phyloP scores from a whole-genome alignment of 2,797 vertebrate genomes.

The Psittacula echo region DNA sequence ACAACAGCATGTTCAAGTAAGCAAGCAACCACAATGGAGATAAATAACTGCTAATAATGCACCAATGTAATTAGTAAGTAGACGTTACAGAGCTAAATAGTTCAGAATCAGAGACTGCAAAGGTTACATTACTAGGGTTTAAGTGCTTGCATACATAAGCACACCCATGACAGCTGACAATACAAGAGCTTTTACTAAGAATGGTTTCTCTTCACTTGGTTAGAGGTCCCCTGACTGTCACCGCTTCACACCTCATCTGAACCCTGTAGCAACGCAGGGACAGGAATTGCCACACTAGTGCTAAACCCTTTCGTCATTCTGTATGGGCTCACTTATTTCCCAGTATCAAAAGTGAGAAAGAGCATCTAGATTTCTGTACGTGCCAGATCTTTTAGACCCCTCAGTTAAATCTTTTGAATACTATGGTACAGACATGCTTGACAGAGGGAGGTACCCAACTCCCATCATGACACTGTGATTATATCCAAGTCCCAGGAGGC shows the following conservation, averaged over 20 bases:
- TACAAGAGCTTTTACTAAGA: neutral
- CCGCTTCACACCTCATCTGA: neutral
- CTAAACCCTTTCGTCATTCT: neutral
- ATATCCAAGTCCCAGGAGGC: neutral
- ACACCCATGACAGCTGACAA: neutral
- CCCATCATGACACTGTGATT: fast-evolving
- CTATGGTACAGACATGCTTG: fast-evolving
- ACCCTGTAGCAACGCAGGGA: neutral
- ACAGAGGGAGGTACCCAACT: neutral
- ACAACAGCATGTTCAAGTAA: neutral
- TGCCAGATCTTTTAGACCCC: neutral
- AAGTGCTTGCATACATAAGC: neutral
- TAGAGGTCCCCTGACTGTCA: neutral
- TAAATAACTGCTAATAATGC: neutral
- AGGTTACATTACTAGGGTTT: neutral
- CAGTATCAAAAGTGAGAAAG: neutral
- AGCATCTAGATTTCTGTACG: neutral
- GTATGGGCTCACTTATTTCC: neutral
- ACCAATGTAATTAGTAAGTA: neutral
- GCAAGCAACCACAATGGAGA: neutral
- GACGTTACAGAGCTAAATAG: neutral
- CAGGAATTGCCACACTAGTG: neutral
- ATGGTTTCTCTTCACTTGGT: neutral
- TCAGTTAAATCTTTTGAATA: neutral
- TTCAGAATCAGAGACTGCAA: neutral